phyloP scores from a whole-genome alignment of 2,797 vertebrate genomes.

The Sebastolobus alascanus region DNA sequence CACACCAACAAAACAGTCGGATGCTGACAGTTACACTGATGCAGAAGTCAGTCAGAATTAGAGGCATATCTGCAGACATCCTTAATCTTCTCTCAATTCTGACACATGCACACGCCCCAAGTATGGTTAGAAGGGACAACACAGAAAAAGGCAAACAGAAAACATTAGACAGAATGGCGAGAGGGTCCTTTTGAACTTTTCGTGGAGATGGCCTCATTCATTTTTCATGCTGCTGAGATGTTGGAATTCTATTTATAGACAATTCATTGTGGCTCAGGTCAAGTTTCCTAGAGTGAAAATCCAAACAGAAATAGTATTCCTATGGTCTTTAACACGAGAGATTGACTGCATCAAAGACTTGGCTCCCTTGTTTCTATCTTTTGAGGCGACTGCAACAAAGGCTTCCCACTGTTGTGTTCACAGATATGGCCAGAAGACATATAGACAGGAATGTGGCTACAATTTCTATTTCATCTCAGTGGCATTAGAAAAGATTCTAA shows the following conservation, averaged over 20 bases:
- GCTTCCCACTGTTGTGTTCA: not conserved
- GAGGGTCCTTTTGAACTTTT: conserved; percentile 40
- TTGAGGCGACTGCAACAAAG: conserved; percentile 16
- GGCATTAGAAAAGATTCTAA: not conserved
- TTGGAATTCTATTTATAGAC: conserved; percentile 57
- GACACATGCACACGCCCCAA: conserved; percentile 9
- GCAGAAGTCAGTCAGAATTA: conserved; percentile 48
- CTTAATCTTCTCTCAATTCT: conserved; percentile 25
- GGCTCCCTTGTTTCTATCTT: conserved; percentile 17
- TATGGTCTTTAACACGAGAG: conserved; percentile 31
- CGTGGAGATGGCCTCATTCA: conserved; percentile 48
- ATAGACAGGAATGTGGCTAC: not conserved
- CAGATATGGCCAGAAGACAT: not conserved
- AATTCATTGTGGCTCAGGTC: conserved; percentile 36
- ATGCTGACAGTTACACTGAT: conserved; percentile 38
- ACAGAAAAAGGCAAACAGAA: conserved; percentile 25
- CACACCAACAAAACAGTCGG: conserved; percentile 5
- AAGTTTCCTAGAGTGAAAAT: conserved; percentile 40
- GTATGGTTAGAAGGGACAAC: conserved; percentile 25
- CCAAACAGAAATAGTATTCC: conserved; percentile 35
- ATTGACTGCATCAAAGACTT: conserved; percentile 26
- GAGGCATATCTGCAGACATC: conserved; percentile 22
- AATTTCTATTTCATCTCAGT: not conserved
- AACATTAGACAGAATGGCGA: conserved; percentile 29
- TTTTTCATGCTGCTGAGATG: conserved; percentile 54